Evolutionary conservation across 1,140 invertebrate species (phyloP), one percentile per base, ranked within the genome.

Genomic region (Drosophila novamexicana): DNA sequence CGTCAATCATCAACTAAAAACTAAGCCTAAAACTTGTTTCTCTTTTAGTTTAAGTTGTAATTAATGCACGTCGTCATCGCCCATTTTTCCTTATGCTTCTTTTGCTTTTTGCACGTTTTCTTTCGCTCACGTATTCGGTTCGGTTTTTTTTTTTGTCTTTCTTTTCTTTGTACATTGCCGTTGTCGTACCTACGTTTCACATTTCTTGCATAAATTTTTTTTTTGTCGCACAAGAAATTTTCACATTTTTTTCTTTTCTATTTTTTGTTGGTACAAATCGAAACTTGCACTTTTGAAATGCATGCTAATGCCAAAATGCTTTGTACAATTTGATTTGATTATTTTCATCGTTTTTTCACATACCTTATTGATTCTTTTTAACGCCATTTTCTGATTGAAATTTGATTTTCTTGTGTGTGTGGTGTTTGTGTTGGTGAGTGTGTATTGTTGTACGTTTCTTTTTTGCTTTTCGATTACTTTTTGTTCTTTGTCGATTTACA

Each of bases 311-410:
- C 42, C 36, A 57, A 66, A 64, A 70, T 71, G 52, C 22, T 57
- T 64, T 71, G 32, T 72, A 53, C 39, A 81, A 75, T 75, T 72
- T 69, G 29, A 75, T 76, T 71, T 69, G 29, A 63, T 71, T 79
- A 66, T 63, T 59, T 70, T 29, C 22, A 61, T 71, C 73, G 44
- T 85, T 82, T 76, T 77, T 92, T 84, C 91, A 95, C 95, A 93
- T 96, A 97, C 97, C 96, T 98, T 97, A 96, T 97, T 97, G 95
- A 98, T 98, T 96, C 97, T 95, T 95, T 97, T 98, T 95, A 98
- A 96, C 95, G 97, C 97, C 97, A 98, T 98, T 96, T 92, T 91
- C 82, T 91, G 90, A 90, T 90, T 91, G 84, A 89, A 91, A 92
- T 92, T 92, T 91, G 88, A 92, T 91, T 91, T 89, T 77, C 82